These are phyloP conservation scores for Octodon degus DNA, from an alignment of 2,113 vertebrate species.

Conservation along the genomic window DNA sequence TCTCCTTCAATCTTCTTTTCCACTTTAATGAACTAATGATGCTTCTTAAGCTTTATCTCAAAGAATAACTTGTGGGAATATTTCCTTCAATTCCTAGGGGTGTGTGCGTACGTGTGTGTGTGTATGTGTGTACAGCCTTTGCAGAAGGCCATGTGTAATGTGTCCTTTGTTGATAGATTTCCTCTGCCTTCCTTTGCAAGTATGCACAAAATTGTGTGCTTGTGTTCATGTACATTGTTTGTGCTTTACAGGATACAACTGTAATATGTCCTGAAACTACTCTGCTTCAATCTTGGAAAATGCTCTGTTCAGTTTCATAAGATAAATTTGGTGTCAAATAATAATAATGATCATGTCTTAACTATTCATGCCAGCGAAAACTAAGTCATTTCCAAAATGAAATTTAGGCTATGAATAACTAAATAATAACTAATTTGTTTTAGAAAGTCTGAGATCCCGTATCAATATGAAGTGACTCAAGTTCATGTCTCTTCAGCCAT, in stretches of 20 bases:
- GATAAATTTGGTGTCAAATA: conserved; percentile 52
- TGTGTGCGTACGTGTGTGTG: neutral
- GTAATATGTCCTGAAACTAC: neutral
- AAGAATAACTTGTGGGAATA: conserved; percentile 41
- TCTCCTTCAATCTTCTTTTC: conserved; percentile 59
- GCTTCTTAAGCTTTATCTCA: conserved; percentile 70
- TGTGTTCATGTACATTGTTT: neutral
- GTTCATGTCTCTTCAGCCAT: neutral
- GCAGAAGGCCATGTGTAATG: neutral
- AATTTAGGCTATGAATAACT: conserved; percentile 47
- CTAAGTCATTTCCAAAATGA: conserved; percentile 61
- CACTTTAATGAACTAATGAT: conserved; percentile 37
- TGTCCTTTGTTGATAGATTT: conserved; percentile 18
- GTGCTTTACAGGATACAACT: neutral
- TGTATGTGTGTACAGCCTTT: neutral
- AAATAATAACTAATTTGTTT: conserved; percentile 61
- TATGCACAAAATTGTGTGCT: neutral
- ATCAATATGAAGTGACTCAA: conserved; percentile 32
- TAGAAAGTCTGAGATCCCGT: conserved; percentile 51
- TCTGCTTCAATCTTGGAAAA: conserved; percentile 35
- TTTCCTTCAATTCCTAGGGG: neutral
- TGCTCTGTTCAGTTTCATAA: conserved; percentile 7
- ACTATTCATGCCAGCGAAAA: conserved; percentile 58
- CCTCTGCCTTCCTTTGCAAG: neutral
- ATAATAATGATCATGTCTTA: conserved; percentile 49